Evolutionary conservation across 2,797 vertebrate genomes (phyloP), one percentile per base, ranked within the genome.

Genomic region (Sebastes trivittatus): DNA sequence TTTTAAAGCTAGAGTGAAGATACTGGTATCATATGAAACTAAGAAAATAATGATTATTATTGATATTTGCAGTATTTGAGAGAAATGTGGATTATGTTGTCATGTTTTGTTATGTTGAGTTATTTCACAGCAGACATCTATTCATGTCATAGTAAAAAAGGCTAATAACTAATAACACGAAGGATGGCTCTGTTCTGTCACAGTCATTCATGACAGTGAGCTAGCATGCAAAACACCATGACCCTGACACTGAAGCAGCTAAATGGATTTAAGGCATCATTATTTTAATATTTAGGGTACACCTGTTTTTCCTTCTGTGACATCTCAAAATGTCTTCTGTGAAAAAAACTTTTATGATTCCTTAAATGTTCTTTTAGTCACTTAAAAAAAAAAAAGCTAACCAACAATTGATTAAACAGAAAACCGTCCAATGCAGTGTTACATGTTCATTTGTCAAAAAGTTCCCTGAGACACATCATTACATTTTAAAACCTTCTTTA

Each of bases 371-470:
- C 16, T 60, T 20, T 60, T 11, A 22, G 30, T 62, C 29, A 11
- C 60, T 32, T 61, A 38, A 36, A 38, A 14, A 38, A 13, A 11
- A 13, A 38, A 13, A n/a, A 10, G 5, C 18, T 49, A 49, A 49
- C 2, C 46, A 52, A 10, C 20, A n/a, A 52, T 0, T 62, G 6
- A 0, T 62, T 34, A 62, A 62, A 62, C 18, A 49, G 7, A 75
- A 63, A 46, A 22, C 23, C 18, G 20, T 59, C 56, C 56, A 27
- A n/a, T 20, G 59, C 18, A 61, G 59, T 61, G 10, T 32, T 11
- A 32, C 59, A 32, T 42, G 18, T n/a, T 75, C 13, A 71, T 75
- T 69, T 72, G 60, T 72, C 30, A 13, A 25, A 60, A 62, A 78
- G 36, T 65, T 84, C 52, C 30, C 71, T 72, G 42, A 46, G 42